Conservation (phyloP, 1,140 invertebrate genomes). For the Pogonus chalceus region DNA sequence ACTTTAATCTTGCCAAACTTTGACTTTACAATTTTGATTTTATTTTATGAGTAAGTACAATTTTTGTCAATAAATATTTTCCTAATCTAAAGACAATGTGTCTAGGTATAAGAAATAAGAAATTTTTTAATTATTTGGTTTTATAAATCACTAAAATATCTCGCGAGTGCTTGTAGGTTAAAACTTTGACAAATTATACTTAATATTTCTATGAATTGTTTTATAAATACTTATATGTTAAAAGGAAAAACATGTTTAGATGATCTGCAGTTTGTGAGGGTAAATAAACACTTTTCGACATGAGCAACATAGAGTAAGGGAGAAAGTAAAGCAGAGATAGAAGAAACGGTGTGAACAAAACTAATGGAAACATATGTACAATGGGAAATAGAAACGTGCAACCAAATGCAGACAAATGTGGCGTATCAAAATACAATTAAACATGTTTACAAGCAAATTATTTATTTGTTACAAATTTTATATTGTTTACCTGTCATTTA, state of each 20-base stretch:
- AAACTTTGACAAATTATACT: too few species aligned
- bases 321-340: background rate
- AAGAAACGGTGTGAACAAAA: background rate
- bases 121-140: too few species aligned
- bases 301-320: too few species aligned
- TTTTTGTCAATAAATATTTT: too few species aligned
- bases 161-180: too few species aligned
- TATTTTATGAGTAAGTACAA: too few species aligned
- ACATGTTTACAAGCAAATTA: background rate
- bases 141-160: too few species aligned
- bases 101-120: too few species aligned
- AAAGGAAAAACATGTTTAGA: background rate
- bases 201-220: background rate
- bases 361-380: constrained; percentile 6
- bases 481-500: background rate
- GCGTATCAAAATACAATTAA: background rate
- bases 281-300: background rate
- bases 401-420: background rate
- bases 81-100: too few species aligned
- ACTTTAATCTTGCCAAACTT: too few species aligned
- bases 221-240: background rate
- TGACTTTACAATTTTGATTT: too few species aligned
- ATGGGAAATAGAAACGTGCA: background rate
- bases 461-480: background rate
- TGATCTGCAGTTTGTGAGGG: background rate